Evolutionary conservation across 92 coral and sea anemone genomes (phyloP), one percentile per base, ranked within the genome.

Genomic region (Pocillopora grandis): DNA sequence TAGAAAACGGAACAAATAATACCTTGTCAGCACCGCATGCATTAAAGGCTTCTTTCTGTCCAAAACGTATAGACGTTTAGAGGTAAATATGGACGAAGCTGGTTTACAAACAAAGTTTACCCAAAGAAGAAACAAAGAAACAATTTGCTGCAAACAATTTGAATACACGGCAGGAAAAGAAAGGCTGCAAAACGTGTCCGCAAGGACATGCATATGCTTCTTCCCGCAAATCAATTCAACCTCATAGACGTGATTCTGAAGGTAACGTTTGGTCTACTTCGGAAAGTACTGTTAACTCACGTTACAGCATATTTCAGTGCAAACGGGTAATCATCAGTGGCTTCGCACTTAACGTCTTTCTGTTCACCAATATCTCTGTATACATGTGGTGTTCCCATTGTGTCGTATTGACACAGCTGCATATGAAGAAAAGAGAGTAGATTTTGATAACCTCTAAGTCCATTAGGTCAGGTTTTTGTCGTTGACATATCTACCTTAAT

Each of bases 321-420:
- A 31, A 69, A 15, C 17, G 31, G 31, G 3, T 52, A 48, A 69
- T 36, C 56, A 14, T 0, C n/a, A 21, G 13, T 66, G 3, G 42
- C 18, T 5, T 69, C 74, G 13, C 74, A 69, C 74, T 36, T 0
- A 69, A 69, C 74, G 9, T 69, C 74, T 15, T 19, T 69, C 56
- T 69, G 74, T 69, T 69, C 74, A 33, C 74, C 74, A 15, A 69
- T 69, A 16, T 69, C 55, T 6, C 1, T 69, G 15, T 69, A 69
- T 10, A 35, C 74, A 33, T 16, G 74, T 17, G 74, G 74, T 16
- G 18, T 8, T 69, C 74, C 74, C 6, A 0, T 18, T 36, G 74
- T 69, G 42, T 69, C 21, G 74, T 69, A 69, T 20, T 69, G 31
- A 36, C 74, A 69, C 42, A 69, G 74, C 74, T 69, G 55, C 31